Percentiles rank a stretch among this genome's conserved stretches.
phyloP scores from a whole-genome alignment of 2,113 vertebrate genomes.

The Xiphophorus maculatus region DNA sequence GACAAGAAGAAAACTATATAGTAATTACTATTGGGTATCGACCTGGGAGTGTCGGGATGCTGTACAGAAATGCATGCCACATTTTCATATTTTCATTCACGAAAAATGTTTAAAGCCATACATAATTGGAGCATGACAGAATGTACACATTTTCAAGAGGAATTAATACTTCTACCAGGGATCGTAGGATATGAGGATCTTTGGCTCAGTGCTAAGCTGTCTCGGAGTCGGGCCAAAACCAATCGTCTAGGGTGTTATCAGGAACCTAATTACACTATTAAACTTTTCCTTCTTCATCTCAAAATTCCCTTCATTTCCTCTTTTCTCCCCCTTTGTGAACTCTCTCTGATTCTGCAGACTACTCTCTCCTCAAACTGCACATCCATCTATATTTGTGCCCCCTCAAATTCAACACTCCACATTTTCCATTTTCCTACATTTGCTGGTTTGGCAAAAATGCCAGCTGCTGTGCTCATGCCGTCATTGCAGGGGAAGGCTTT shows the following conservation, averaged over 20 bases:
- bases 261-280: constrained; percentile 78
- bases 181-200: constrained; percentile 46
- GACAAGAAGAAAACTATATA: no score
- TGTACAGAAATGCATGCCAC: no score
- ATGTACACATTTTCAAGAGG: no score
- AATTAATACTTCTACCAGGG: no score
- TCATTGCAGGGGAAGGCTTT: constrained; percentile 18
- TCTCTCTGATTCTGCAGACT: not conserved
- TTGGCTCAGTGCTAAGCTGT: constrained; percentile 65
- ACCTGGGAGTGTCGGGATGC: no score
- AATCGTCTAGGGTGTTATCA: constrained; percentile 76
- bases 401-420: constrained; percentile 4
- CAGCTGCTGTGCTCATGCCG: constrained; percentile 28
- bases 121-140: no score
- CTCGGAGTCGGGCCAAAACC: constrained; percentile 73
- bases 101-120: no score
- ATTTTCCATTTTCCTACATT: constrained; percentile 26
- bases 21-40: no score
- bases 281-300: constrained; percentile 68
- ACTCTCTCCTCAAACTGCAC: constrained; percentile 27
- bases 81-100: no score
- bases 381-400: constrained; percentile 17
- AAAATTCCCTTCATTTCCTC: constrained; percentile 31
- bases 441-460: constrained; percentile 39
- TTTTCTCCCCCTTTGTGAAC: constrained; percentile 15